phyloP scores from a whole-genome alignment of 2,797 vertebrate species.

The Erpetoichthys calabaricus region DNA sequence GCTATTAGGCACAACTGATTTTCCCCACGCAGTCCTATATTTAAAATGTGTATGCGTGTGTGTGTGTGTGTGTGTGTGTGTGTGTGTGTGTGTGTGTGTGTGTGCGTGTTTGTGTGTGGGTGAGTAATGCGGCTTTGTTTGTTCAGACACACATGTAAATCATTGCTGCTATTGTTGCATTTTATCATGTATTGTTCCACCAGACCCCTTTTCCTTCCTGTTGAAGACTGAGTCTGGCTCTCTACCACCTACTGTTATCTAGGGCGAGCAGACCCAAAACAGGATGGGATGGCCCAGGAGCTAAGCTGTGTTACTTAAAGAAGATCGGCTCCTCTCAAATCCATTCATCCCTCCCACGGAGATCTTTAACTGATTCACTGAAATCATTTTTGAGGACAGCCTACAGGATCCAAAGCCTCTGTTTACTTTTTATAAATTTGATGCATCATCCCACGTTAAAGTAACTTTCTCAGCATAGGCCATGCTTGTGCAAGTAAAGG shows the following conservation, averaged over 20 bases:
- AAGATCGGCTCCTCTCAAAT: no score
- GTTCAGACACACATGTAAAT: slow-evolving; percentile 9
- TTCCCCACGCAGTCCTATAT: not conserved
- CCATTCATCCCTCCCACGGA: no score
- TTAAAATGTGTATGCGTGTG: slow-evolving; percentile 20
- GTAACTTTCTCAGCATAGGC: no score
- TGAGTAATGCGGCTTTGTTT: not conserved
- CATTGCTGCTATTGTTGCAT: slow-evolving; percentile 28
- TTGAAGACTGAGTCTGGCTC: slow-evolving; percentile 40
- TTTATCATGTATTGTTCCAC: slow-evolving; percentile 36
- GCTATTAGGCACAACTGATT: not conserved
- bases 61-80: slow-evolving; percentile 11
- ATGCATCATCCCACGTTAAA: no score
- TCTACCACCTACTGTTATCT: slow-evolving; percentile 54
- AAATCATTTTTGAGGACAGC: no score
- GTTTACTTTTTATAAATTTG: no score
- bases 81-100: slow-evolving; percentile 7
- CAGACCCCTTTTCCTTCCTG: slow-evolving; percentile 39
- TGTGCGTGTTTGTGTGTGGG: not conserved
- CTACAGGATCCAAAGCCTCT: no score
- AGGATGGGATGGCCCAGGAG: slow-evolving; percentile 31
- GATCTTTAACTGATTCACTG: no score
- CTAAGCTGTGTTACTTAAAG: no score
- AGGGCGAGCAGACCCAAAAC: slow-evolving; percentile 41
- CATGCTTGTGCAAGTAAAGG: no score